Evolutionary conservation across 1,140 invertebrate genomes (phyloP).

Genomic region (Grapholita molesta): DNA sequence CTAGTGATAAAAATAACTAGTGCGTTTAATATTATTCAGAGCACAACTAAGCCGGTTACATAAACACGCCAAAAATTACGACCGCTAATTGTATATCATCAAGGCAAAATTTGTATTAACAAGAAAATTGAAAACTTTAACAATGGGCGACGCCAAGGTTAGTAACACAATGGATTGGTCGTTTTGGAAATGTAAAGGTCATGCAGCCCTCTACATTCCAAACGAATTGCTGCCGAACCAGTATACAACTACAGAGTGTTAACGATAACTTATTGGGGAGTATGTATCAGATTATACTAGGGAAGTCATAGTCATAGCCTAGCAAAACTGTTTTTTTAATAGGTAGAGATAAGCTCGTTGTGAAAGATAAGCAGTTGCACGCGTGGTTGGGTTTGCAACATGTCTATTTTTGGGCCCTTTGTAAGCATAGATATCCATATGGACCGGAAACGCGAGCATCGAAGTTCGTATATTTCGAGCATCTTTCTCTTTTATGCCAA

Average conservation of each 20-base stretch:
- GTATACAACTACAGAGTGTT: not conserved
- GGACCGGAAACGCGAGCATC: not conserved
- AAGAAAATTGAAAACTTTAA: slow-evolving; percentile 46
- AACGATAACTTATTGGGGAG: no score
- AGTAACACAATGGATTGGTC: slow-evolving; percentile 46
- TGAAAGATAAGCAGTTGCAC: slow-evolving; percentile 58
- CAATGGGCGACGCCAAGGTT: slow-evolving; percentile 8
- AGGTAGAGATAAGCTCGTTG: slow-evolving; percentile 46
- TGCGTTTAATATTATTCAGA: slow-evolving; percentile 16
- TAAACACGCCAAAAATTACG: slow-evolving; percentile 30
- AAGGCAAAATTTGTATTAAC: slow-evolving; percentile 59
- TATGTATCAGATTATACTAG: no score
- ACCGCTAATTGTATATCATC: slow-evolving; percentile 50
- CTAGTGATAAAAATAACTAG: slow-evolving; percentile 7
- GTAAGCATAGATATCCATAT: slow-evolving; percentile 8
- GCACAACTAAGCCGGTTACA: slow-evolving; percentile 10
- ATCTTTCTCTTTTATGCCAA: no score
- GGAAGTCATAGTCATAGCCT: no score
- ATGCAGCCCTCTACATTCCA: slow-evolving; percentile 34
- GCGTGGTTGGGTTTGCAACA: slow-evolving; percentile 38
- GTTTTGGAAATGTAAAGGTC: slow-evolving; percentile 68
- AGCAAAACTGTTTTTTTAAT: no score
- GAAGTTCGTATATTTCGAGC: no score
- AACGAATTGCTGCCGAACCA: slow-evolving; percentile 19
- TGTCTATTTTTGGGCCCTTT: slow-evolving; percentile 24